phyloP scores from a whole-genome alignment of 2,888 invertebrate species.

The Eudasyphora cyanicolor region DNA sequence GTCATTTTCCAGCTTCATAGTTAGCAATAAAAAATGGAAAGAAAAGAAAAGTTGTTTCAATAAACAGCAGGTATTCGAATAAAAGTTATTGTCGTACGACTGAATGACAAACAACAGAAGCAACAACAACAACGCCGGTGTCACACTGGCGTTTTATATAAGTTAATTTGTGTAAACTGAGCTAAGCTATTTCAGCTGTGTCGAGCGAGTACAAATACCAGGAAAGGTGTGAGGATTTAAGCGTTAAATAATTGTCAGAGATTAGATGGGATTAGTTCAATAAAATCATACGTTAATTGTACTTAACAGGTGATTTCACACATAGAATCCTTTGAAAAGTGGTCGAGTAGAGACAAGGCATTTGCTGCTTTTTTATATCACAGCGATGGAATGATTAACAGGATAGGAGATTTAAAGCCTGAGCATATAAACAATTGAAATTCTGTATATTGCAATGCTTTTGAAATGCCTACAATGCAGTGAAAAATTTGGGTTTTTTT shows the following conservation, averaged over 20 bases:
- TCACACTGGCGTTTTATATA: slow-evolving; percentile 27
- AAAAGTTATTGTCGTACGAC: slow-evolving; percentile 17
- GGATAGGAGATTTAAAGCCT: too few relatives aligned
- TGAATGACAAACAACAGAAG: neutral
- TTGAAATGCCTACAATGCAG: too few relatives aligned
- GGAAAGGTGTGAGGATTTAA: neutral
- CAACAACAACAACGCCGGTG: neutral
- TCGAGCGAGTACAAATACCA: neutral
- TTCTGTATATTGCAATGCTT: too few relatives aligned
- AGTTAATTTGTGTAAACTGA: slow-evolving; percentile 49
- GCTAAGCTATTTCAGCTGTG: neutral
- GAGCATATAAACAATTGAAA: too few relatives aligned
- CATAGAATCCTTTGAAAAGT: too few relatives aligned
- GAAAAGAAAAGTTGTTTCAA: slow-evolving; percentile 36
- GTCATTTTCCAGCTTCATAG: neutral
- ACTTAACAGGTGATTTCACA: too few relatives aligned
- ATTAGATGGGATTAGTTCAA: neutral
- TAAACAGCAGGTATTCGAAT: slow-evolving; percentile 57
- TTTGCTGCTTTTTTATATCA: too few relatives aligned
- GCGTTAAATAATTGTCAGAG: neutral
- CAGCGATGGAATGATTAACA: too few relatives aligned
- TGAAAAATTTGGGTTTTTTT: too few relatives aligned
- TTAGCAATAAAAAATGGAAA: slow-evolving; percentile 38
- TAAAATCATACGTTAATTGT: too few relatives aligned
- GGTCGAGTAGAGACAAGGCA: too few relatives aligned